Evolutionary conservation across 2,113 vertebrate species (phyloP).

Genomic region (Microtus oregoni): DNA sequence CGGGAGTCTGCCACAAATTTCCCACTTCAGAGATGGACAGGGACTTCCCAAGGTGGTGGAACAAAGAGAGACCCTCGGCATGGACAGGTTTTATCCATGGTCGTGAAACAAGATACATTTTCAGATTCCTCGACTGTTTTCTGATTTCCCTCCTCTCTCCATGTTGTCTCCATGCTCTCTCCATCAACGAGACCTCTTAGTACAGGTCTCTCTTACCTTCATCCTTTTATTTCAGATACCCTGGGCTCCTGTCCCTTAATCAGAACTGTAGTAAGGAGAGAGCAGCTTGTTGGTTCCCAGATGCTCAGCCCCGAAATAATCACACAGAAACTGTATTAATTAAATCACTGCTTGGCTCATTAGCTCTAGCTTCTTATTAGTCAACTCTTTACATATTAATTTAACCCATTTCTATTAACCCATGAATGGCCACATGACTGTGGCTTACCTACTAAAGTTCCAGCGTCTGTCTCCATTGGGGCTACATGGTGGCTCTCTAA

Average conservation of each 20-base stretch:
- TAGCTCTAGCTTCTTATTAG: too few species aligned
- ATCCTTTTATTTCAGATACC: not conserved
- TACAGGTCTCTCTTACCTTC: not conserved
- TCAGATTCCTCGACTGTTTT: not conserved
- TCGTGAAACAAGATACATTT: not conserved
- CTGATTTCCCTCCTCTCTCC: not conserved
- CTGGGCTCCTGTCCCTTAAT: not conserved
- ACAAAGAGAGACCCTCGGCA: not conserved
- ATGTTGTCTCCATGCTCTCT: not conserved
- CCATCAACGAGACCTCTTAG: not conserved
- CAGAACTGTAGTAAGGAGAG: not conserved
- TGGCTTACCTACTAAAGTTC: too few species aligned
- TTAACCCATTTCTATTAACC: too few species aligned
- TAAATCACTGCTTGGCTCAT: too few species aligned
- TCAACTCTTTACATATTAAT: too few species aligned
- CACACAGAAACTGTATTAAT: too few species aligned
- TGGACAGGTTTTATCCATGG: not conserved
- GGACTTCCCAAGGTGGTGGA: not conserved
- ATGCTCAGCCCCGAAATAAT: too few species aligned
- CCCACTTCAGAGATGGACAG: not conserved
- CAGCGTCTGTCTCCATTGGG: accelerated
- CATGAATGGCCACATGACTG: too few species aligned
- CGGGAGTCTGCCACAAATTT: not conserved
- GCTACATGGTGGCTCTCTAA: too few species aligned
- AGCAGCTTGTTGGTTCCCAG: too few species aligned